Percentiles rank a stretch among this genome's conserved stretches.
These are phyloP conservation scores for Ginglymostoma cirratum DNA, from an alignment of 2,113 vertebrate genomes.

Conservation along the genomic window DNA sequence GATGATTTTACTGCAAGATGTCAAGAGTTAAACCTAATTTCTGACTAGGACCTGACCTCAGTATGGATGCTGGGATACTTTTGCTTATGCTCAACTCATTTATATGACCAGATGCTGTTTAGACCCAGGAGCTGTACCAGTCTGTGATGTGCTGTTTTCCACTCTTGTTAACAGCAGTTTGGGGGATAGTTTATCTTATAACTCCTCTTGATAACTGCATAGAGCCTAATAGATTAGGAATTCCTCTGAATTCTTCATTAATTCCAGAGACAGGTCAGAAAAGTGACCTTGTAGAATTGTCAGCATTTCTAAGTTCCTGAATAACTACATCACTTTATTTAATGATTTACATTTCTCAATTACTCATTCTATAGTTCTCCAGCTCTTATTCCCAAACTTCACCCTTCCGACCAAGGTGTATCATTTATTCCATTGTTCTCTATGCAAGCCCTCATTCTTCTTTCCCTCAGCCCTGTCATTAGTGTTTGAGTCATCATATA, in stretches of 20 bases:
- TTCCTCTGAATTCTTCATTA: slow-evolving; percentile 8
- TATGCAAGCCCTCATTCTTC: not conserved
- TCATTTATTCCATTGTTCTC: not conserved
- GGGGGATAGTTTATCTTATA: not conserved
- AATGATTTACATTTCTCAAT: not conserved
- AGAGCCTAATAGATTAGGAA: not conserved
- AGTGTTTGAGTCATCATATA: not conserved
- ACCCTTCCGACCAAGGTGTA: not conserved
- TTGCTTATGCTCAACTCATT: not conserved
- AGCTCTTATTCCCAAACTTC: not conserved
- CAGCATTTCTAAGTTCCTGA: not conserved
- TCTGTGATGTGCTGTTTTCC: not conserved
- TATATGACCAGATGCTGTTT: not conserved
- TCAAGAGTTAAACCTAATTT: slow-evolving; percentile 16
- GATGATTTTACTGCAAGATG: not conserved
- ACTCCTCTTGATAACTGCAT: not conserved
- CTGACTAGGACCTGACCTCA: not conserved
- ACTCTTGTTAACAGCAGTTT: not conserved
- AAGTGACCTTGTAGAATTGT: not conserved
- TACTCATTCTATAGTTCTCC: not conserved
- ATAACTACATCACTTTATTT: not conserved
- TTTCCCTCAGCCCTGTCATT: not conserved
- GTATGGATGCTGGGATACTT: not conserved
- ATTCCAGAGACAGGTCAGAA: not conserved
- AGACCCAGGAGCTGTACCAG: not conserved